These are phyloP conservation scores for Dione juno DNA, from an alignment of 2,888 invertebrate genomes.

Conservation along the genomic window DNA sequence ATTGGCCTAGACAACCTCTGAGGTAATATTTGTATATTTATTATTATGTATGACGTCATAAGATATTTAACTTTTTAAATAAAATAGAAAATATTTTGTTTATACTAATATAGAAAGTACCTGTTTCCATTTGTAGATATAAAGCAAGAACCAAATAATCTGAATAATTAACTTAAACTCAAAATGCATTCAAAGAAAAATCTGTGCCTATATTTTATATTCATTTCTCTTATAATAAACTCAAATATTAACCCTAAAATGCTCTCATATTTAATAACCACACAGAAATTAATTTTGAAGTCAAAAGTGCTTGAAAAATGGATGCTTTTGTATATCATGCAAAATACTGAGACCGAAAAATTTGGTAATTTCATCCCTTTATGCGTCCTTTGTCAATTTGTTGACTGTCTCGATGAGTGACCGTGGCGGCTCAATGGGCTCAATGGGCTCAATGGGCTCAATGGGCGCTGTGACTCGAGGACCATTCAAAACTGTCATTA, in stretches of 20 bases:
- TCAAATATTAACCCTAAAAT: not conserved
- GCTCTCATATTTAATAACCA: not conserved
- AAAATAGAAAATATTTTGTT: no score
- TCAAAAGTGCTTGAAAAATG: conserved; percentile 1
- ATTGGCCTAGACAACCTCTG: no score
- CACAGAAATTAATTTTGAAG: not conserved
- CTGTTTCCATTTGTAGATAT: no score
- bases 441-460: not conserved
- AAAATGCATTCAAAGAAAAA: no score
- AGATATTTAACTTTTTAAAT: no score
- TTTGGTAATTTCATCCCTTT: conserved; percentile 15
- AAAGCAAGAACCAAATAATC: no score
- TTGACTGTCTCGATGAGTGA: conserved; percentile 24
- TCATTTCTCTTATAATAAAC: no score
- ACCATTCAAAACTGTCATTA: conserved; percentile 10
- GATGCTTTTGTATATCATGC: not conserved
- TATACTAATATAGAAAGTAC: no score
- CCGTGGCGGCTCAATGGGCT: conserved; percentile 7
- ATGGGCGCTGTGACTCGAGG: conserved; percentile 5
- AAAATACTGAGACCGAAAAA: not conserved
- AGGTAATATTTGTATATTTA: no score
- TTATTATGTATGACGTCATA: no score
- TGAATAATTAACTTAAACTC: no score
- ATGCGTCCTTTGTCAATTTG: conserved; percentile 21
- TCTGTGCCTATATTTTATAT: no score